These are phyloP conservation scores for Okamejei kenojei DNA, from an alignment of 2,797 vertebrate genomes.

Conservation along the genomic window DNA sequence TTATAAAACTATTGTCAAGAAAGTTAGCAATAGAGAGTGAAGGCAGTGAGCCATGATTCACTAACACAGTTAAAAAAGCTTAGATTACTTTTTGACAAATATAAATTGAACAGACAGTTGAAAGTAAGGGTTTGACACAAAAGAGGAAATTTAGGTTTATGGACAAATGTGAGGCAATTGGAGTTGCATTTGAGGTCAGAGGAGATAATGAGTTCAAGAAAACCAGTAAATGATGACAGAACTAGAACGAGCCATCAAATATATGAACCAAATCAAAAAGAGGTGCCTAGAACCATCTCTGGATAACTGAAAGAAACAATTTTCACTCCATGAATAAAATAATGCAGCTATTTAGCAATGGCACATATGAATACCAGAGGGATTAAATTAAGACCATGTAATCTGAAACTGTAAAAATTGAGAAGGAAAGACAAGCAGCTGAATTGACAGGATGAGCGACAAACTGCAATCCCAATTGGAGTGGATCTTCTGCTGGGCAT, in stretches of 20 bases:
- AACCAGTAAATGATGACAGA: background rate
- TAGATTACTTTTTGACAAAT: too few relatives aligned
- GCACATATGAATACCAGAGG: background rate
- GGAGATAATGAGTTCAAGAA: background rate
- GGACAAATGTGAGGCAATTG: background rate
- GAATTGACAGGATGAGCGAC: background rate
- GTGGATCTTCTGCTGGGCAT: background rate
- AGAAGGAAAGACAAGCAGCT: background rate
- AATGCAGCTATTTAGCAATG: background rate
- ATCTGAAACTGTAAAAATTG: background rate
- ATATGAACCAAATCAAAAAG: background rate
- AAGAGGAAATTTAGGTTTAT: background rate
- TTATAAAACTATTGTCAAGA: background rate
- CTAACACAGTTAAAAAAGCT: background rate
- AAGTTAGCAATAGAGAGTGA: background rate
- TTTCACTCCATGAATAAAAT: background rate
- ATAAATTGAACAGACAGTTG: background rate
- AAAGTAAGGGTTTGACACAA: background rate
- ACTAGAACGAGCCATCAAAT: background rate
- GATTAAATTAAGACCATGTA: background rate
- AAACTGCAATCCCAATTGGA: background rate
- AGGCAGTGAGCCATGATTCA: background rate
- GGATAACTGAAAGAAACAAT: background rate
- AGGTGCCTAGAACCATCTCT: background rate
- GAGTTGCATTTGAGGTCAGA: background rate